Base-by-base conservation (phyloP, 2,113 vertebrate species). In the Megalops atlanticus region DNA sequence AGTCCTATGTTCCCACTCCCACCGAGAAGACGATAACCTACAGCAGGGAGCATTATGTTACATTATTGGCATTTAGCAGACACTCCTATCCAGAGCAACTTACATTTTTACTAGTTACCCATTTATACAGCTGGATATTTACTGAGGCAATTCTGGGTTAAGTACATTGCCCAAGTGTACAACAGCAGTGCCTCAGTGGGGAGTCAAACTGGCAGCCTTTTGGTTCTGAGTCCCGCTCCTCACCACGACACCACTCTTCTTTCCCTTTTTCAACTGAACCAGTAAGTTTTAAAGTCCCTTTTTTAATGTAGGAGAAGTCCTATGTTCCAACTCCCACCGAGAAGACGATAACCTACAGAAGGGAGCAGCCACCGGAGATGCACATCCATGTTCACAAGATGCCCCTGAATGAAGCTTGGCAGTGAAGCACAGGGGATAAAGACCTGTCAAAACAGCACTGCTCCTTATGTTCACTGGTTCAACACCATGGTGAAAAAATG, bases 11-110 rank as follows among this genome's bases (percentile, higher is more conserved):
- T 78, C 96, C 97, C 79, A 95, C 94, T 77, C 94, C 94, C 92
- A 97, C 94, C 81, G 94, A 97, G 86, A 97, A 96, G 93, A 96
- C 97, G 21, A 95, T 98, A 52, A 97, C 97, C 18, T 98, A 98
- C 91, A 94, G 95, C 84, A 94, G 96, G 82, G 97, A 98, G 83
- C 92, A 91, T n/a, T n/a, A n/a, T n/a, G n/a, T n/a, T n/a, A n/a
- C n/a, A n/a, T n/a, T n/a, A n/a, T n/a, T n/a, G n/a, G n/a, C n/a
- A n/a, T n/a, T n/a, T n/a, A n/a, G n/a, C n/a, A n/a, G n/a, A n/a
- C n/a, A n/a, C n/a, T n/a, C n/a, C n/a, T n/a, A n/a, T n/a, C n/a
- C n/a, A n/a, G n/a, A n/a, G n/a, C n/a, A n/a, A n/a, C n/a, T n/a
- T n/a, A n/a, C n/a, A n/a, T n/a, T n/a, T n/a, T n/a, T n/a, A n/a